Evolutionary conservation across 2,113 vertebrate species (phyloP).

Genomic region (Melanerpes formicivorus): DNA sequence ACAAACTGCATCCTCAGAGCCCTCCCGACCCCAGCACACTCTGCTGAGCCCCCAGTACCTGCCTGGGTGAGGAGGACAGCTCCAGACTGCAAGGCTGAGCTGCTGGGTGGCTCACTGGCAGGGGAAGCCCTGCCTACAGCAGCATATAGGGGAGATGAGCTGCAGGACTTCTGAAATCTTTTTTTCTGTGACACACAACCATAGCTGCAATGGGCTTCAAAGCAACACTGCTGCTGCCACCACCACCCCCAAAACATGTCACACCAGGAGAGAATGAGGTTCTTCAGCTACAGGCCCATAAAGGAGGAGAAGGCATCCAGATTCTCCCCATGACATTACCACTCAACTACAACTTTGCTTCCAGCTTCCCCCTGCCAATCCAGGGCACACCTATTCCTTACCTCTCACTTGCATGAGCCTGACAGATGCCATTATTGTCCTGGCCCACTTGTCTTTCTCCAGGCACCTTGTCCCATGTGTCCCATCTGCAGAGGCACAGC

Average conservation of each 20-base stretch:
- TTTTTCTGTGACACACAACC: neutral
- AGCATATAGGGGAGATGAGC: accelerated
- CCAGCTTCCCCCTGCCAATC: neutral
- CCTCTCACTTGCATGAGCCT: accelerated
- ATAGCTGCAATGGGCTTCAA: neutral
- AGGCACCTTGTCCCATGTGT: neutral
- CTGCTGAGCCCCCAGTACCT: accelerated
- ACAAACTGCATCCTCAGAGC: neutral
- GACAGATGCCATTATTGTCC: neutral
- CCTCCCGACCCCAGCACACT: too few relatives aligned
- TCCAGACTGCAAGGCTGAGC: neutral
- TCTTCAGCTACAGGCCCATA: neutral
- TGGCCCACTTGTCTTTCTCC: neutral
- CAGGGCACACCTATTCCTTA: neutral
- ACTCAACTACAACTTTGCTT: accelerated
- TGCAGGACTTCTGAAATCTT: neutral
- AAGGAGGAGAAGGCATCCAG: accelerated
- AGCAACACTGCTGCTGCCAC: neutral
- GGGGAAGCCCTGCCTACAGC: accelerated
- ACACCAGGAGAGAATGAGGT: neutral
- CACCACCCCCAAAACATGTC: accelerated
- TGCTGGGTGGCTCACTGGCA: accelerated
- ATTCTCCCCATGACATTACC: neutral
- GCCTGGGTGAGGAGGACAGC: neutral
- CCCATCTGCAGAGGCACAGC: neutral